These are phyloP conservation scores for Agrochola lychnidis DNA, from an alignment of 2,888 invertebrate species.

Conservation along the genomic window DNA sequence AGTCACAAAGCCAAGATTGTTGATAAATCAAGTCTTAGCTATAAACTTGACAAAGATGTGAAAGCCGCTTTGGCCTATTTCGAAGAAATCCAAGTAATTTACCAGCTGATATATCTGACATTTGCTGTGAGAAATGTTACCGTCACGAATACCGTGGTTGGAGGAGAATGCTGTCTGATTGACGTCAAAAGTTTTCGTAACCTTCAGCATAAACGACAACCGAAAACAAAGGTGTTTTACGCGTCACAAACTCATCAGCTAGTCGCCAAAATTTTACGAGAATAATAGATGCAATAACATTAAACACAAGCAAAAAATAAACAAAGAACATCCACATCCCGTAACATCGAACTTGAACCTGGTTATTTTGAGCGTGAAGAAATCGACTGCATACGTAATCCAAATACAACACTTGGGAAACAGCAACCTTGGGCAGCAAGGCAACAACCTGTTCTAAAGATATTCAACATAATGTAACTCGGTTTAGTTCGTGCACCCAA, in stretches of 20 bases:
- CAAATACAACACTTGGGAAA: conserved; percentile 37
- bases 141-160: conserved; percentile 3
- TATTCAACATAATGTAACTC: conserved; percentile 34
- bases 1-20: neutral
- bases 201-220: conserved; percentile 31
- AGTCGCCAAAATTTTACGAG: conserved; percentile 12
- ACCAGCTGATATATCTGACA: conserved; percentile 10
- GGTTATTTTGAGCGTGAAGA: conserved; percentile 45
- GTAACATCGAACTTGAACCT: conserved; percentile 63
- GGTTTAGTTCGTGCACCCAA: conserved; percentile 26
- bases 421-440: conserved; percentile 41
- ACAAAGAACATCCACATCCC: conserved; percentile 20
- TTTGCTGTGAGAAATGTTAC: conserved; percentile 18
- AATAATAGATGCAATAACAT: conserved; percentile 12
- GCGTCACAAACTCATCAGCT: conserved; percentile 13
- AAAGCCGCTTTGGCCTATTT: conserved; percentile 37
- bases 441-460: conserved; percentile 45
- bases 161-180: conserved; percentile 21
- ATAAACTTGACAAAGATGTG: conserved; percentile 30
- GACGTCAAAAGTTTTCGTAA: conserved; percentile 48
- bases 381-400: conserved; percentile 47
- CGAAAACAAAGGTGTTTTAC: conserved; percentile 39
- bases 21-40: conserved; percentile 5
- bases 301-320: conserved; percentile 20
- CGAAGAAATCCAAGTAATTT: conserved; percentile 18